Base-by-base conservation (phyloP, 64 coral and sea anemone genomes). In the Actinia tenebrosa region DNA sequence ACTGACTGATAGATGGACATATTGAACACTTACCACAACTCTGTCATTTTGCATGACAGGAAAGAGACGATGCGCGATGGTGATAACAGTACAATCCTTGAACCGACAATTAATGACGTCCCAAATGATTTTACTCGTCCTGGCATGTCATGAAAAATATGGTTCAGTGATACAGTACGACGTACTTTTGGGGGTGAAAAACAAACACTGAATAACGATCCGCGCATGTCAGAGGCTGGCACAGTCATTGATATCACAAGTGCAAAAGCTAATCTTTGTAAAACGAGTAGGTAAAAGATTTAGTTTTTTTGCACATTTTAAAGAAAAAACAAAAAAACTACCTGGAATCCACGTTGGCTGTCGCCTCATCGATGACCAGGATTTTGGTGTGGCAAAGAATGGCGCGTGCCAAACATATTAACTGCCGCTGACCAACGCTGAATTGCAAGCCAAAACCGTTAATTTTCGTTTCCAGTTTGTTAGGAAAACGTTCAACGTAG, bases 361-460 rank as follows among this genome's bases (percentile, higher is more conserved):
- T 85, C 19, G 83, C 83, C 17, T 85, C 83, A 85, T 85, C 83
- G 30, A 85, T 85, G 56, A 62, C 83, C 22, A 85, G 16, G 54
- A 85, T 64, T 60, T 85, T 85, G 22, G 83, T 85, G 83, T 64
- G 55, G 25, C 27, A 64, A 8, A 85, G 83, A 61, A 85, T 85
- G 44, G 83, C 83, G 83, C 83, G 83, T 85, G 83, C 83, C 83
- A 85, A 85, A 64, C 83, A 85, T 61, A 85, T 85, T 22, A 85
- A 26, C 56, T 85, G 83, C 83, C 83, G 83, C 83, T 85, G 83
- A 85, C 83, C 83, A 64, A 85, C 83, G 15, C 83, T 85, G 30
- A 85, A 85, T 55, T 37, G 53, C 15, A n/a, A 2, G 22, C 83
- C 60, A 18, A 59, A 7, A 64, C 26, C 19, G 23, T 0, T 44